phyloP scores from a whole-genome alignment of 2,113 vertebrate genomes.

The Aplodontia rufa region DNA sequence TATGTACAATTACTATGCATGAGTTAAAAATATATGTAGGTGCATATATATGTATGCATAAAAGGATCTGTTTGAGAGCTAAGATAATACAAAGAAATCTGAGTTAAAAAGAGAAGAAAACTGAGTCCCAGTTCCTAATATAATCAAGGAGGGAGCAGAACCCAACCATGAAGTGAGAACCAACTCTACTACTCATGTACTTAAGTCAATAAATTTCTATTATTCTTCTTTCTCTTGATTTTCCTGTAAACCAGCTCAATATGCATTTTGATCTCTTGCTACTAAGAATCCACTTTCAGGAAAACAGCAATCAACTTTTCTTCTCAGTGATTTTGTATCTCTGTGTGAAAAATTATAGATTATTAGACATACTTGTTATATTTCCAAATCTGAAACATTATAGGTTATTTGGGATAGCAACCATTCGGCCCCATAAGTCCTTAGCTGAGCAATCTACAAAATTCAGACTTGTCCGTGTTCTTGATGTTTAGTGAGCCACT shows the following conservation, averaged over 20 bases:
- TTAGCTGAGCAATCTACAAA: neutral
- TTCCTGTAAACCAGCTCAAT: neutral
- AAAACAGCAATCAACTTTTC: neutral
- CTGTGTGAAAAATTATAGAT: neutral
- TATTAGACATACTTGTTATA: neutral
- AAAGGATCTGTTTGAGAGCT: neutral
- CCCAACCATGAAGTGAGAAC: neutral
- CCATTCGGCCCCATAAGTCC: neutral
- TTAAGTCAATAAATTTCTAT: neutral
- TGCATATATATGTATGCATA: neutral
- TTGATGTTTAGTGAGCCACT: neutral
- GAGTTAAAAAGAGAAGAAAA: slow-evolving; percentile 7
- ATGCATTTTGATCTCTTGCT: neutral
- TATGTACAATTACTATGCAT: neutral
- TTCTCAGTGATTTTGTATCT: neutral
- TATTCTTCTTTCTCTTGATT: neutral
- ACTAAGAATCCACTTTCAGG: neutral
- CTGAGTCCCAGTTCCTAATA: neutral
- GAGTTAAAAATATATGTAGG: neutral
- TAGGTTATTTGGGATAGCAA: neutral
- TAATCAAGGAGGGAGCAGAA: neutral
- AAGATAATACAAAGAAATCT: neutral
- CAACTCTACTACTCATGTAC: neutral
- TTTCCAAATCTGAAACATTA: neutral
- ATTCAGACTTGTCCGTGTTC: neutral